Conservation (phyloP, 2,888 invertebrate species). For the Cephus rjabovi region DNA sequence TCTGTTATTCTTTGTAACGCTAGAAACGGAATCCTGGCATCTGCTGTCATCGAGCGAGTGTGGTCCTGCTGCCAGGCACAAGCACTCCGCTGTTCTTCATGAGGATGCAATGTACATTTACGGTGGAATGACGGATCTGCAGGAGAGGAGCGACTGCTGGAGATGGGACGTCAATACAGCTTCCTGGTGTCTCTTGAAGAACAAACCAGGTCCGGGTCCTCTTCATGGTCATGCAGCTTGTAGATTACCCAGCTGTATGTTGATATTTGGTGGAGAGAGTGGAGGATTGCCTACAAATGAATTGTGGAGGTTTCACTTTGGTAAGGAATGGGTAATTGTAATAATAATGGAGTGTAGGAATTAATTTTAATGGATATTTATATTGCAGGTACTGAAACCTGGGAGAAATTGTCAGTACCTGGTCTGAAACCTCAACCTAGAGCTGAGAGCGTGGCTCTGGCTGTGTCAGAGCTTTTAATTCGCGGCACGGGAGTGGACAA, state of each 20-base stretch:
- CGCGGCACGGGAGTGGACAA: constrained; percentile 58
- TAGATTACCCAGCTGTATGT: constrained; percentile 80
- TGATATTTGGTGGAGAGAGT: constrained; percentile 84
- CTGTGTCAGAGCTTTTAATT: constrained; percentile 72
- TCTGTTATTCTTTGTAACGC: neutral
- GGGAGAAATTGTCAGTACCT: constrained; percentile 77
- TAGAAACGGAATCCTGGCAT: constrained; percentile 88
- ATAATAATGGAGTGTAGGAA: neutral
- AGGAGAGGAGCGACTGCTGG: constrained; percentile 83
- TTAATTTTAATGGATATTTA: neutral
- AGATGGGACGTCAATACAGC: constrained; percentile 76
- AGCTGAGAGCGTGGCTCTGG: constrained; percentile 76
- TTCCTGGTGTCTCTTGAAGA: constrained; percentile 75
- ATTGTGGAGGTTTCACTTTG: constrained; percentile 86
- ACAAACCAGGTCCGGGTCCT: constrained; percentile 76
- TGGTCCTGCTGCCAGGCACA: constrained; percentile 80
- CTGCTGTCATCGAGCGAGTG: constrained; percentile 68
- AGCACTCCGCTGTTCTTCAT: constrained; percentile 85
- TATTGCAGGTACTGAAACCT: constrained; percentile 75
- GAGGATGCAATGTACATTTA: constrained; percentile 86
- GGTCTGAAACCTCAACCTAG: constrained; percentile 76
- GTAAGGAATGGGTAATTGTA: constrained; percentile 65
- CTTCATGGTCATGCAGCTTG: constrained; percentile 84
- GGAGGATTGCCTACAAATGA: constrained; percentile 79
- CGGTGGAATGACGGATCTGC: constrained; percentile 89